phyloP scores from a whole-genome alignment of 2,888 invertebrate species.

The Papilio demoleus region DNA sequence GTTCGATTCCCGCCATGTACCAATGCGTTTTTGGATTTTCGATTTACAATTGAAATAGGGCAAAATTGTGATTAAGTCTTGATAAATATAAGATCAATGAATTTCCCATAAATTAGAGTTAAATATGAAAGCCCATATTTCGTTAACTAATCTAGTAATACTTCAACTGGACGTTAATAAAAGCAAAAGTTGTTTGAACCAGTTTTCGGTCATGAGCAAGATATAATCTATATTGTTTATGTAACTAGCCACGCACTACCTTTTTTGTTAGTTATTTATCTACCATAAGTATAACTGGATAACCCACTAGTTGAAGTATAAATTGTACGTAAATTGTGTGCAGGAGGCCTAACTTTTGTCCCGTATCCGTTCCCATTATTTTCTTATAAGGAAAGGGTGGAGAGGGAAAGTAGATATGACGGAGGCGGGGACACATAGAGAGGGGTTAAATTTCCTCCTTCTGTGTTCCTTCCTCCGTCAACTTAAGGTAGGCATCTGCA shows the following conservation, averaged over 20 bases:
- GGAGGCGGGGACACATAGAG: no score
- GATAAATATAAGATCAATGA: neutral
- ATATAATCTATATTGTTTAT: slow-evolving; percentile 17
- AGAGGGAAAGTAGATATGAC: no score
- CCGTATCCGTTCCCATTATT: no score
- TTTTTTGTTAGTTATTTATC: neutral
- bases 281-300: neutral
- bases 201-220: neutral
- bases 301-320: neutral
- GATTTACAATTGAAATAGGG: no score
- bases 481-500: no score
- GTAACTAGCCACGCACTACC: neutral
- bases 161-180: slow-evolving; percentile 10
- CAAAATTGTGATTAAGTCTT: no score
- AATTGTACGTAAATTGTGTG: neutral
- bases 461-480: no score
- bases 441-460: no score
- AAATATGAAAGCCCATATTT: neutral
- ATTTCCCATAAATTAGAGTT: neutral
- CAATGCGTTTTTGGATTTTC: no score
- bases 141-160: neutral
- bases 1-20: no score
- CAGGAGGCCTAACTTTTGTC: no score
- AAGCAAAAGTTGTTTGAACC: slow-evolving; percentile 22
- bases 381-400: no score